phyloP scores from a whole-genome alignment of 2,113 vertebrate species.

The Myotis davidii region DNA sequence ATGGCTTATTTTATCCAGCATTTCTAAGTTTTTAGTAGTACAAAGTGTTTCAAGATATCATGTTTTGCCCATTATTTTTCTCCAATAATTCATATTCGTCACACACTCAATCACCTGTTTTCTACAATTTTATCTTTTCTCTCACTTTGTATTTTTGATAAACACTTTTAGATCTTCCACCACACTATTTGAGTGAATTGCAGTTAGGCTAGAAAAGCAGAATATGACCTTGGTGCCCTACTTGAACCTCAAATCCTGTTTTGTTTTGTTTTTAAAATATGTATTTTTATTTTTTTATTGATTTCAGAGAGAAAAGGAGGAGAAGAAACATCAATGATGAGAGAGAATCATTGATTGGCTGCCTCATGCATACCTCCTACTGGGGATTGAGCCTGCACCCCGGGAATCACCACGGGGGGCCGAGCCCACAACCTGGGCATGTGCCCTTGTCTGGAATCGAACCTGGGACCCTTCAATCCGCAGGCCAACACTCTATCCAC shows the following conservation, averaged over 20 bases:
- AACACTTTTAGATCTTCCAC: not conserved
- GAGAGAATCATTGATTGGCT: too few species aligned
- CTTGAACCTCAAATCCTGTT: not conserved
- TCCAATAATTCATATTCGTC: not conserved
- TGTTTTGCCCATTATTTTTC: not conserved
- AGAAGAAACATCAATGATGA: too few species aligned
- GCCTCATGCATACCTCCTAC: too few species aligned
- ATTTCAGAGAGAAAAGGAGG: too few species aligned
- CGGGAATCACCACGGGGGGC: too few species aligned
- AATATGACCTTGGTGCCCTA: not conserved
- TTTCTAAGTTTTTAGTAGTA: not conserved
- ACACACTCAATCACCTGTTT: not conserved
- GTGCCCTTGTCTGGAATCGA: too few species aligned
- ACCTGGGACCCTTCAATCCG: too few species aligned
- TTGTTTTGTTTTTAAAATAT: too few species aligned
- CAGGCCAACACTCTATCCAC: too few species aligned
- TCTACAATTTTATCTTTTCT: not conserved
- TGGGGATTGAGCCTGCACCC: too few species aligned
- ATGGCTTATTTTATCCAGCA: not conserved
- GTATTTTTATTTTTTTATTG: too few species aligned
- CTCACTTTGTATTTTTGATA: not conserved
- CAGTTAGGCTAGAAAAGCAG: not conserved
- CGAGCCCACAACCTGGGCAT: too few species aligned
- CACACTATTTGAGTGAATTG: not conserved
- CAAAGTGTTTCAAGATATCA: not conserved